phyloP scores from a whole-genome alignment of 1,140 invertebrate genomes.

The Drosophila fuyamai region DNA sequence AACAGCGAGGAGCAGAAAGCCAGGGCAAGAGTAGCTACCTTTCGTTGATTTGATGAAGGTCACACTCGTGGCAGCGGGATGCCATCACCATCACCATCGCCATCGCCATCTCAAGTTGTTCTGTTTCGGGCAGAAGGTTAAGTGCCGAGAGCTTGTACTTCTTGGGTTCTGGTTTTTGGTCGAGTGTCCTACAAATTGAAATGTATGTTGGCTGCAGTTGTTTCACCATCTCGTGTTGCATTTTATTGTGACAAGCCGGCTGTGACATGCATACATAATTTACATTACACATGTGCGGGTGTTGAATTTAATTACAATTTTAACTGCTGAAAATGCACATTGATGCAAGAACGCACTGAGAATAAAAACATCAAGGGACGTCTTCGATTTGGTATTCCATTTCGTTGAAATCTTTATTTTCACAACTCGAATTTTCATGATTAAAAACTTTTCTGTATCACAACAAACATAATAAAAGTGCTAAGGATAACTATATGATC shows the following conservation, averaged over 20 bases:
- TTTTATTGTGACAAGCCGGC: slow-evolving; percentile 48
- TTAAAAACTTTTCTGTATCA: too few species aligned
- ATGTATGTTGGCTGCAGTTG: slow-evolving; percentile 53
- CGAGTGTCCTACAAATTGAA: slow-evolving; percentile 77
- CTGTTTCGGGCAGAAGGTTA: slow-evolving; percentile 66
- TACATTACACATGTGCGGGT: slow-evolving; percentile 56
- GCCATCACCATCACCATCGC: slow-evolving; percentile 20
- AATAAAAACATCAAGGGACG: neutral
- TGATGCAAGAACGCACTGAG: slow-evolving; percentile 29
- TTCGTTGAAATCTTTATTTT: neutral
- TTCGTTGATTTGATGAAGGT: slow-evolving; percentile 61
- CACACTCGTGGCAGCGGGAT: slow-evolving; percentile 46
- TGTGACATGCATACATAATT: slow-evolving; percentile 60
- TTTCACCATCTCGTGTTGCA: slow-evolving; percentile 30
- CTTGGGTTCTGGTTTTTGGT: slow-evolving; percentile 43
- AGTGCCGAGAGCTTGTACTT: slow-evolving; percentile 57
- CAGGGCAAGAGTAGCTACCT: slow-evolving; percentile 30
- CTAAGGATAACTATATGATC: too few species aligned
- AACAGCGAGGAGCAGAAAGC: slow-evolving; percentile 53
- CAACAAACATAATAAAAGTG: too few species aligned
- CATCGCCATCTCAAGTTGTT: slow-evolving; percentile 37
- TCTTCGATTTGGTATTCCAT: neutral
- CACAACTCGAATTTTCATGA: too few species aligned
- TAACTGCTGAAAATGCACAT: slow-evolving; percentile 56
- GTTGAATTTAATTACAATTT: slow-evolving; percentile 79